Conservation (phyloP, 2,888 invertebrate genomes). For the Patella ulyssiponensis region DNA sequence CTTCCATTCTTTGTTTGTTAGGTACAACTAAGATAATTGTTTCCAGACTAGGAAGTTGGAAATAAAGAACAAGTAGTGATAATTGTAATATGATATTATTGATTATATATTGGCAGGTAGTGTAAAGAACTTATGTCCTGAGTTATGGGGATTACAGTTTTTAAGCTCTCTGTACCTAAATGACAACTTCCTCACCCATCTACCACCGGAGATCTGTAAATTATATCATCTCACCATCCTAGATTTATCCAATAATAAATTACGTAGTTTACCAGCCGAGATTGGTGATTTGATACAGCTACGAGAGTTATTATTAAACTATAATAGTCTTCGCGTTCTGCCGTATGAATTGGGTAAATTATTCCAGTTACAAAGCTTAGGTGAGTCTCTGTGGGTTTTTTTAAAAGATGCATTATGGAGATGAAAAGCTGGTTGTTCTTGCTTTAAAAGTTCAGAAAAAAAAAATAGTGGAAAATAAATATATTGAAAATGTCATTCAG, state of each 20-base stretch:
- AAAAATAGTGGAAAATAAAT: too few relatives aligned
- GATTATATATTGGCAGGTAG: conserved; percentile 79
- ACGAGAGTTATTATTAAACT: conserved; percentile 93
- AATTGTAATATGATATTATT: conserved; percentile 13
- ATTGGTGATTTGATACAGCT: conserved; percentile 96
- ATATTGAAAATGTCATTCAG: too few relatives aligned
- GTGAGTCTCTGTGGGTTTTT: conserved; percentile 71
- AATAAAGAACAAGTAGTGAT: not conserved
- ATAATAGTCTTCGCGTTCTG: conserved; percentile 92
- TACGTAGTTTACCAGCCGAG: conserved; percentile 94
- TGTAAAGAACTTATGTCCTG: conserved; percentile 93
- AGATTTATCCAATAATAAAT: conserved; percentile 94
- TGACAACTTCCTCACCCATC: conserved; percentile 91
- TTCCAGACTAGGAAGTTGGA: too few relatives aligned
- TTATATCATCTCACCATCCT: conserved; percentile 88
- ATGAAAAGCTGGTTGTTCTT: too few relatives aligned
- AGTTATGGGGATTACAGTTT: conserved; percentile 91
- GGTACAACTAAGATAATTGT: too few relatives aligned
- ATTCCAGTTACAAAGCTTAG: conserved; percentile 94
- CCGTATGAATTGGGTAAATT: conserved; percentile 98
- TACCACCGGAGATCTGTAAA: conserved; percentile 91
- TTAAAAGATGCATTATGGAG: not conserved
- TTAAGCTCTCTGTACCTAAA: conserved; percentile 95
- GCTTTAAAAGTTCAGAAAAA: too few relatives aligned
- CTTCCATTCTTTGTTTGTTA: too few relatives aligned